Percentiles rank a stretch among this genome's conserved stretches.
Conservation (phyloP, 2,113 vertebrate genomes). For the Poecilia latipinna region DNA sequence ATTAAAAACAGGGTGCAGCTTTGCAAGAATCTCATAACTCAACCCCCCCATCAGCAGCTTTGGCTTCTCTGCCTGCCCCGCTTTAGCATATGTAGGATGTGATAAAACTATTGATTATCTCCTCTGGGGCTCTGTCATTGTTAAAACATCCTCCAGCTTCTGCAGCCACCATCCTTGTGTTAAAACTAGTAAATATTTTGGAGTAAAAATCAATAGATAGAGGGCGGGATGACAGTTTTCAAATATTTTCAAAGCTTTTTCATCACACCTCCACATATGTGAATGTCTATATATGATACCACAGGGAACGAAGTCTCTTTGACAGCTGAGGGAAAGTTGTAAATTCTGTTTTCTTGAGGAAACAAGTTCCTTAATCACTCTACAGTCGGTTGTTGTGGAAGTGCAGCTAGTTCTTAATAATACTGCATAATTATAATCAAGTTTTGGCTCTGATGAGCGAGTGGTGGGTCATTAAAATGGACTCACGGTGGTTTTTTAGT, state of each 20-base stretch:
- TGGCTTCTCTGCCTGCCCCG: slow-evolving; percentile 17
- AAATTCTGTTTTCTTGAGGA: slow-evolving; percentile 32
- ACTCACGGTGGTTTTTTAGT: slow-evolving; percentile 64
- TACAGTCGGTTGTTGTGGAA: slow-evolving; percentile 37
- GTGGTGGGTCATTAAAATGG: slow-evolving; percentile 60
- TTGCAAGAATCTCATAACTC: slow-evolving; percentile 56
- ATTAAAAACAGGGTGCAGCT: slow-evolving; percentile 65
- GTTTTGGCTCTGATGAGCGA: slow-evolving; percentile 50
- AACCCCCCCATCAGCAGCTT: slow-evolving; percentile 36
- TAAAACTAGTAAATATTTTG: slow-evolving; percentile 56
- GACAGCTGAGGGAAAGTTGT: slow-evolving; percentile 23
- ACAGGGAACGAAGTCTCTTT: slow-evolving; percentile 14
- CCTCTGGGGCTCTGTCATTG: slow-evolving; percentile 17
- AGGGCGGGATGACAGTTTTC: slow-evolving; percentile 40
- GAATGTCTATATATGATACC: slow-evolving; percentile 31
- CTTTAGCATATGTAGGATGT: slow-evolving; percentile 31
- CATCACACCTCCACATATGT: slow-evolving; percentile 28
- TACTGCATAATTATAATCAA: slow-evolving; percentile 42
- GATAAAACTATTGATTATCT: slow-evolving; percentile 57
- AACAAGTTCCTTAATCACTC: slow-evolving; percentile 33
- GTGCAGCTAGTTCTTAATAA: slow-evolving; percentile 66
- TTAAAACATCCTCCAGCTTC: slow-evolving; percentile 25
- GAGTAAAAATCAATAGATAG: slow-evolving; percentile 45
- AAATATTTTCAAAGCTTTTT: slow-evolving; percentile 32
- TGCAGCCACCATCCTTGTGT: slow-evolving; percentile 17